Evolutionary conservation across 2,797 vertebrate genomes (phyloP).

Genomic region (Poecilia velifera): DNA sequence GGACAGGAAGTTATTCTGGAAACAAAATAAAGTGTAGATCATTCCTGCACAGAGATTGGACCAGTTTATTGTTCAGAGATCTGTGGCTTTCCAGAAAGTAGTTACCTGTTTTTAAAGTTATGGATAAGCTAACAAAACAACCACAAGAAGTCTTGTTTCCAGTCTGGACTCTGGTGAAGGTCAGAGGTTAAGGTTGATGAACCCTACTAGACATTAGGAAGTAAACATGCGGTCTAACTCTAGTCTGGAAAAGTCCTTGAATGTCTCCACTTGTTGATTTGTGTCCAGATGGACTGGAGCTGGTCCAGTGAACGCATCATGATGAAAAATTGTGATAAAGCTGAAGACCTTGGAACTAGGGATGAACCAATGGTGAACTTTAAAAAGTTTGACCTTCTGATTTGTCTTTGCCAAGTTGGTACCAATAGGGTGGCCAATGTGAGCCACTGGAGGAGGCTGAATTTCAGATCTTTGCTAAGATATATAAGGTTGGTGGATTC

Average conservation of each 20-base stretch:
- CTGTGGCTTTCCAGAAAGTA: neutral
- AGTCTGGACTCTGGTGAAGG: neutral
- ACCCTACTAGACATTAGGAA: neutral
- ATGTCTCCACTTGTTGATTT: neutral
- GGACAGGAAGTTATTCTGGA: no score
- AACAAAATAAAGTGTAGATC: no score
- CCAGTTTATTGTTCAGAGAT: no score
- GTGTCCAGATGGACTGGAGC: neutral
- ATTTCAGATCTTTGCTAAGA: no score
- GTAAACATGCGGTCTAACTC: neutral
- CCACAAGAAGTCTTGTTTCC: neutral
- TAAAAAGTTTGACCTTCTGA: no score
- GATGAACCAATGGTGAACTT: no score
- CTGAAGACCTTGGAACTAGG: no score
- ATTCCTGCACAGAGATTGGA: no score
- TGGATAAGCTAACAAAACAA: neutral
- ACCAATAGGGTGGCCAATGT: no score
- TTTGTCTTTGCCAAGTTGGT: no score
- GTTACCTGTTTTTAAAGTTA: neutral
- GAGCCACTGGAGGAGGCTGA: no score
- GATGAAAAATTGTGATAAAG: neutral
- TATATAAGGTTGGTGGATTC: no score
- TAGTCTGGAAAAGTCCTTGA: neutral
- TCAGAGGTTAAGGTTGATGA: neutral
- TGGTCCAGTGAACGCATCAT: neutral